phyloP scores from a whole-genome alignment of 2,113 vertebrate genomes.

The Ailuropoda melanoleuca region DNA sequence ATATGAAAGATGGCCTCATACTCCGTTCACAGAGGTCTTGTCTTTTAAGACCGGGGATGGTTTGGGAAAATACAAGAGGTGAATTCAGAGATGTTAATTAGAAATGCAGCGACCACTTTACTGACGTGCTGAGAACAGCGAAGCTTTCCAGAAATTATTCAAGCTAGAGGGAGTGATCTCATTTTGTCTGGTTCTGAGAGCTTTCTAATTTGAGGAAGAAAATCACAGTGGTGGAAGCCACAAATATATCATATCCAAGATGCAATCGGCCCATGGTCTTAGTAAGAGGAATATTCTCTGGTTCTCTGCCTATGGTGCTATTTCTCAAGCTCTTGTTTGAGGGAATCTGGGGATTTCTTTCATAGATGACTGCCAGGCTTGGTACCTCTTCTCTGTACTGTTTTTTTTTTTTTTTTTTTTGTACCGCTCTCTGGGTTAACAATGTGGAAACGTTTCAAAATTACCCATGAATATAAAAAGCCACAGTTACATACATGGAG shows the following conservation, averaged over 20 bases:
- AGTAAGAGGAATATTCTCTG: constrained; percentile 7
- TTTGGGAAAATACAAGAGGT: constrained; percentile 60
- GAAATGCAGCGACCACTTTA: constrained; percentile 42
- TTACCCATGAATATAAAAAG: neutral
- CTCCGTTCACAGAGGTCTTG: constrained; percentile 9
- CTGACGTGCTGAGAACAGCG: constrained; percentile 2
- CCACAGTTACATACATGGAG: neutral
- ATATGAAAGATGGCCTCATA: constrained; percentile 44
- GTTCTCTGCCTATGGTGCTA: neutral
- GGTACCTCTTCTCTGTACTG: neutral
- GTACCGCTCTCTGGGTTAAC: neutral
- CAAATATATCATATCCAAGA: neutral
- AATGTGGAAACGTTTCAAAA: constrained; percentile 38
- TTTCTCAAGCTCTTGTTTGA: constrained; percentile 9
- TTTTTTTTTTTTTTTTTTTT: neutral
- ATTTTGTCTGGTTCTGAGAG: constrained; percentile 2
- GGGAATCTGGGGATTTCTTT: constrained; percentile 45
- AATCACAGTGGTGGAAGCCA: neutral
- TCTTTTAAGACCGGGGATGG: constrained; percentile 17
- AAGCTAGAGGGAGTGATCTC: constrained; percentile 16
- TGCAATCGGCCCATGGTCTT: neutral
- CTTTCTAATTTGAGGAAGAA: constrained; percentile 55
- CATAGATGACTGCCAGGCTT: neutral
- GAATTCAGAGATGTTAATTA: constrained; percentile 66
- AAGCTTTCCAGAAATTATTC: constrained; percentile 55